A percentile compares a stretch with the other conserved stretches of the same genome.
Conservation (phyloP, 2,888 invertebrate genomes). For the Isotomurus palustris region DNA sequence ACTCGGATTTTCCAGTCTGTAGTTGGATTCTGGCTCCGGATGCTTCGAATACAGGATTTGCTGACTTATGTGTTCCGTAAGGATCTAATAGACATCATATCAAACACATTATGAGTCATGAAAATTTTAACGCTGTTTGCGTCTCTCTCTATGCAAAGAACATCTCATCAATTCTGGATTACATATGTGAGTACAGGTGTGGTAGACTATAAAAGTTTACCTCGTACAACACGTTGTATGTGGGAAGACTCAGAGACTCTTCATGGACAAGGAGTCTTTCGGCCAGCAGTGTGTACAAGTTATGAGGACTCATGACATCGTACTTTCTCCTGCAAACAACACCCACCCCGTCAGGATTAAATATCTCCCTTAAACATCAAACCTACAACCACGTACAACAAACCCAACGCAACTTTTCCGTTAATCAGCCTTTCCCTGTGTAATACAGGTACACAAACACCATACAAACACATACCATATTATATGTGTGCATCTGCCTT, state of each 20-base stretch:
- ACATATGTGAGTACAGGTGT: neutral
- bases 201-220: constrained; percentile 49
- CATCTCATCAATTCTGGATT: neutral
- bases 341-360: no score
- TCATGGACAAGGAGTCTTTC: constrained; percentile 80
- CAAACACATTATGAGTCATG: no score
- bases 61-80: constrained; percentile 95
- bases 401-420: no score
- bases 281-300: constrained; percentile 92
- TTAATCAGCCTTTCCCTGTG: no score
- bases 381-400: no score
- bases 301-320: constrained; percentile 98
- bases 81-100: constrained; percentile 60
- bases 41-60: constrained; percentile 90
- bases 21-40: constrained; percentile 91
- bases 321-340: constrained; percentile 76
- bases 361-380: no score
- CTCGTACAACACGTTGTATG: constrained; percentile 98
- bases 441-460: no score
- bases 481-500: no score
- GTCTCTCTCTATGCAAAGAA: no score
- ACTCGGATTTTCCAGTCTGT: constrained; percentile 95
- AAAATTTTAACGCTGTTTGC: constrained; percentile 14
- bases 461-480: no score
- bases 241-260: constrained; percentile 83